These are phyloP conservation scores for Astreopora myriophthalma DNA, from an alignment of 64 coral and sea anemone species.

Conservation along the genomic window DNA sequence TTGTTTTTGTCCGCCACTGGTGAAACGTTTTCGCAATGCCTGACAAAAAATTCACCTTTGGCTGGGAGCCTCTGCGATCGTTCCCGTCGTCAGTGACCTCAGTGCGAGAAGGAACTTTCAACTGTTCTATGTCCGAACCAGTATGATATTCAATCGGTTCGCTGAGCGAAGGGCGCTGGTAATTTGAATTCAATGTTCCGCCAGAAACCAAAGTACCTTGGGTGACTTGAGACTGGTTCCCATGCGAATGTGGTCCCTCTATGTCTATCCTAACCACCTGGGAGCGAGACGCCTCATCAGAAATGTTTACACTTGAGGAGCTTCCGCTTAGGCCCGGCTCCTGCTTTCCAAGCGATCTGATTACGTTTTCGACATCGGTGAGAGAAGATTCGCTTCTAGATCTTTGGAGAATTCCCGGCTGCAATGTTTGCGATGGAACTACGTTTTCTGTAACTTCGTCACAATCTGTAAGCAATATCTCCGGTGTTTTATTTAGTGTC, in stretches of 20 bases:
- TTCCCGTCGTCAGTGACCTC: background rate
- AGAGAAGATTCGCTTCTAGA: slow-evolving; percentile 22
- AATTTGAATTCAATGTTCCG: background rate
- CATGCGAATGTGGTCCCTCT: background rate
- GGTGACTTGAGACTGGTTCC: background rate
- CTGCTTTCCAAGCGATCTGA: background rate
- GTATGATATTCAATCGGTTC: background rate
- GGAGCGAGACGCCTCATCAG: background rate
- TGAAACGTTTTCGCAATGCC: slow-evolving; percentile 93
- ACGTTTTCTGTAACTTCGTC: slow-evolving; percentile 15
- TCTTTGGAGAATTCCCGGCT: background rate
- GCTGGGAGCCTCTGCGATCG: slow-evolving; percentile 30
- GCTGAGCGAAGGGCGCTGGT: background rate
- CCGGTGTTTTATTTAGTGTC: slow-evolving; percentile 4
- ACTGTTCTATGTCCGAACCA: background rate
- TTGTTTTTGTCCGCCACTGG: slow-evolving; percentile 93
- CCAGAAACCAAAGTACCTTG: background rate
- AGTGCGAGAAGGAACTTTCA: slow-evolving; percentile 28
- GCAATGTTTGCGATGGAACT: background rate
- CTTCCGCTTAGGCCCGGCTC: background rate
- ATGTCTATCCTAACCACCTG: slow-evolving; percentile 25
- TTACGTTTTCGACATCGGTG: slow-evolving; percentile 16
- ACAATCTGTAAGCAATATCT: slow-evolving; percentile 32
- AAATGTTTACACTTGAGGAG: background rate
- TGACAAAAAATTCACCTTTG: slow-evolving; percentile 62